Base-by-base conservation (phyloP, 2,888 invertebrate genomes). In the Epistrophe eligans region DNA sequence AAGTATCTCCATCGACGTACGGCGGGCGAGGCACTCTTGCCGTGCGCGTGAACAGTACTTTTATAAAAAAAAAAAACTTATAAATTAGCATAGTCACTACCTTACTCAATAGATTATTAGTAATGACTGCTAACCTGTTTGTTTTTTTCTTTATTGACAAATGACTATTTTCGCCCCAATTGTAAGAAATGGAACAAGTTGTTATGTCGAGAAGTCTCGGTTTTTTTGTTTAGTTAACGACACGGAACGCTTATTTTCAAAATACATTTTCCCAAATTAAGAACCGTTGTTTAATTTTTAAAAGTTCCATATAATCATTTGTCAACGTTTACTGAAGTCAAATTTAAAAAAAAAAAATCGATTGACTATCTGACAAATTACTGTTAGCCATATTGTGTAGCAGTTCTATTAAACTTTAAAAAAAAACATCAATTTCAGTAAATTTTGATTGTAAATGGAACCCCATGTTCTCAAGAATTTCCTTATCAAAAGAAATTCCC, bases 291-390 rank as follows among this genome's bases (percentile, higher is more conserved):
- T 38, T 9, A 35, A 35, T 35, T 35, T 11, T 0, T n/a, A 58
- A 32, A 60, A 10, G 13, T 19, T 38, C 38, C 38, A 38, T 13
- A 1, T 13, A 1, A 24, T 24, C 38, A 60, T 40, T 62, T 62
- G 24, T 43, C 62, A 62, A 62, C 24, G 40, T 24, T 19, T 6
- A 24, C 15, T 24, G 9, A 24, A 40, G 15, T 13, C 17, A 24
- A 19, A 19, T 13, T 15, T 52, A 17, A 7, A 15, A 24, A 43
- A 15, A 43, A 10, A 43, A 24, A 60, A 24, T 19, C 15, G 1
- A 38, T 15, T 43, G 9, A 4, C 24, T 62, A 43, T n/a, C 15
- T 62, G 24, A 62, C 62, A 62, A 43, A 62, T 60, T 60, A 24
- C 19, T n/a, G 13, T n/a, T 10, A 43, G 4, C 43, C 58, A 17